Evolutionary conservation across 1,140 invertebrate genomes (phyloP).

Genomic region (Drosophila mojavensis): DNA sequence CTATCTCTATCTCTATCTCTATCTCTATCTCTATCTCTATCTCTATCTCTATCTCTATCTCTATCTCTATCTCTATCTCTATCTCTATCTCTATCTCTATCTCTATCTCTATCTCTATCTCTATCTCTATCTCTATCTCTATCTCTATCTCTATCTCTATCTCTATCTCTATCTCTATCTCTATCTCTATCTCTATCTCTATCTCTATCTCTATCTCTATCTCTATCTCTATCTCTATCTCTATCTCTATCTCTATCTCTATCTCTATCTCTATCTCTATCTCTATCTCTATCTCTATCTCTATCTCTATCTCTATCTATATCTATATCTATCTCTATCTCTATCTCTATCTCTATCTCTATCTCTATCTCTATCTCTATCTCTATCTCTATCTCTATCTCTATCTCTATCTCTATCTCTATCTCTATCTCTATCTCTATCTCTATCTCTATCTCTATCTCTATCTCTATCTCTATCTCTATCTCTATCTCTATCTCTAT

Average conservation of each 20-base stretch:
- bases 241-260: no score
- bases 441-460: conserved; percentile 7
- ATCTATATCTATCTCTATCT: conserved; percentile 4
- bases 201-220: no score
- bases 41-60: no score
- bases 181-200: no score
- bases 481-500: conserved; percentile 1
- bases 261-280: neutral
- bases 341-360: conserved; percentile 6
- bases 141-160: neutral
- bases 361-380: neutral
- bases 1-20: conserved; percentile 2
- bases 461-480: conserved; percentile 5
- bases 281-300: neutral
- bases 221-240: no score
- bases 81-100: no score
- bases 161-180: neutral
- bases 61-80: no score
- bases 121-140: neutral
- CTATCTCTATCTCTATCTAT: conserved; percentile 4
- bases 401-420: conserved; percentile 7
- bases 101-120: no score
- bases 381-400: conserved; percentile 5
- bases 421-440: conserved; percentile 2
- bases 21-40: no score